Evolutionary conservation across 1,140 invertebrate species (phyloP), one percentile per base, ranked within the genome.

Genomic region (Mylabris phalerata): DNA sequence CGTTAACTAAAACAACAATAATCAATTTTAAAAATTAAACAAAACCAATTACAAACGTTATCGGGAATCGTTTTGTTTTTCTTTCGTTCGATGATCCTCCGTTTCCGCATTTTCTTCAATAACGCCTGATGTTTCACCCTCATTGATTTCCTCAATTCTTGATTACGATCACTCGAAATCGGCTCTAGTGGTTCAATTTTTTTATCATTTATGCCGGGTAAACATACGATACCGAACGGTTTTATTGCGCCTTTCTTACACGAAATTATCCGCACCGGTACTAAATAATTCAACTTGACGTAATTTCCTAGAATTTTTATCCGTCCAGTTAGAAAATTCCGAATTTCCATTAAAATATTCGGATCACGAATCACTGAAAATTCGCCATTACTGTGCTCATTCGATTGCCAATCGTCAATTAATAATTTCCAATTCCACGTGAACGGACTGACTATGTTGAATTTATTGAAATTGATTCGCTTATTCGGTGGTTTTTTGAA

Each of bases 381-480:
- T 4, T 74, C 62, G 9, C 76, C 61, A 2, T 43, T 27, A 11
- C 3, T 5, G 11, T 42, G 11, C 4, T n/a, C 2, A 42, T 42
- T 10, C 10, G 10, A 10, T 9, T 42, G 69, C 90, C 89, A 92
- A 63, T 91, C 88, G 32, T 78, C 80, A 44, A 87, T 65, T 9
- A 94, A 74, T 43, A 81, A 67, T 26, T 75, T 72, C 89, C 90
- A 95, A 39, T 86, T 83, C 62, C 81, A 87, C 42, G 70, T 70
- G 70, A 94, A 95, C 7, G 93, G 92, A 69, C 83, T 85, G 7
- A 76, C 73, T 39, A 92, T 82, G 7, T 83, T 84, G 41, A 92
- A 75, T 73, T 90, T 94, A 0, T 78, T 76, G 70, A 84, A 95
- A 74, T 95, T 95, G 0, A 84, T 82, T 60, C 93, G 77, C 76